phyloP scores from a whole-genome alignment of 2,888 invertebrate genomes.

The Apodemia duryi region DNA sequence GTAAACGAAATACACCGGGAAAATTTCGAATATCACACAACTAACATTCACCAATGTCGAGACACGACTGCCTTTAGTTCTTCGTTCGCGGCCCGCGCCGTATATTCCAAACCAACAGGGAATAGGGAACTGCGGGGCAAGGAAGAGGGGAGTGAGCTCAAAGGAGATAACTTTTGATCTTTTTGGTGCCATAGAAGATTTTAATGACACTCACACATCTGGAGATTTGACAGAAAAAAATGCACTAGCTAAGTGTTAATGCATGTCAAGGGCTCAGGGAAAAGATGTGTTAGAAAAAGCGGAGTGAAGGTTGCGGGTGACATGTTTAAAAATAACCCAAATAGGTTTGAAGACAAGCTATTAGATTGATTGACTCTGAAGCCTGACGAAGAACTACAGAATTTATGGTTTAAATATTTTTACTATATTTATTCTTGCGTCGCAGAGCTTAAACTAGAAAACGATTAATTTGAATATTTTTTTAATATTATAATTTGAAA shows the following conservation, averaged over 20 bases:
- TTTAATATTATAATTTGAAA: no score
- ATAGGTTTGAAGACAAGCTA: slow-evolving; percentile 42
- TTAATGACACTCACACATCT: slow-evolving; percentile 77
- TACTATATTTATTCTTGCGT: background rate
- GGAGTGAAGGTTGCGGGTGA: slow-evolving; percentile 65
- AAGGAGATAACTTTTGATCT: slow-evolving; percentile 77
- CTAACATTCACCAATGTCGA: slow-evolving; percentile 51
- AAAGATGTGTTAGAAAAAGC: slow-evolving; percentile 71
- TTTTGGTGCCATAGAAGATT: slow-evolving; percentile 73
- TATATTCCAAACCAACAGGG: slow-evolving; percentile 35
- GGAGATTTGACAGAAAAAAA: slow-evolving; percentile 71
- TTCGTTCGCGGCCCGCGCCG: background rate
- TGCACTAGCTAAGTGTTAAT: slow-evolving; percentile 73
- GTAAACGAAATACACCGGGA: slow-evolving; percentile 37
- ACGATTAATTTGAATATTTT: no score
- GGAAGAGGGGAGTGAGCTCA: slow-evolving; percentile 55
- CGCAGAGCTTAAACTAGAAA: background rate
- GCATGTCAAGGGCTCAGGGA: slow-evolving; percentile 72
- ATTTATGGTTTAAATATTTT: slow-evolving; percentile 42
- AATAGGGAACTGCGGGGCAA: slow-evolving; percentile 49
- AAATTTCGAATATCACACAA: slow-evolving; percentile 38
- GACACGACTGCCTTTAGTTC: slow-evolving; percentile 50
- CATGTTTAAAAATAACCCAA: slow-evolving; percentile 65
- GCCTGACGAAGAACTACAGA: slow-evolving; percentile 41
- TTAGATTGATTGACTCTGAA: slow-evolving; percentile 46